These are phyloP conservation scores for Temnothorax curvispinosus DNA, from an alignment of 1,140 invertebrate species.

Conservation along the genomic window DNA sequence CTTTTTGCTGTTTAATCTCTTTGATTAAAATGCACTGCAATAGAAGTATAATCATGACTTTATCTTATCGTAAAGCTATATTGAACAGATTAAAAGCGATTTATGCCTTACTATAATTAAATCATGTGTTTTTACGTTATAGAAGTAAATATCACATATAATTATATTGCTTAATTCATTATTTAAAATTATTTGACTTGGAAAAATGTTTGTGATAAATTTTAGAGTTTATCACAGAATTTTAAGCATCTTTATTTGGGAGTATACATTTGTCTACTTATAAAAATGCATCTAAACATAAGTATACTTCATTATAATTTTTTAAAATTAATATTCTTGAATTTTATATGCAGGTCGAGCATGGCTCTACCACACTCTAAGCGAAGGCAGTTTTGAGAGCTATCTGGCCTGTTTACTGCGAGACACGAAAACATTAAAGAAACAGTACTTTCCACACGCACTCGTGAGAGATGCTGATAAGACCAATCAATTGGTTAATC, in stretches of 20 bases:
- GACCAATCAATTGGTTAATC: conserved; percentile 85
- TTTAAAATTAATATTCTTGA: not conserved
- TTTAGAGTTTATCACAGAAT: not conserved
- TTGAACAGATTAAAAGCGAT: not conserved
- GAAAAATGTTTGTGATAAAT: not conserved
- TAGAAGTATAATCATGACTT: no score
- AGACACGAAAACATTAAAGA: conserved; percentile 81
- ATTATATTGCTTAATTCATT: not conserved
- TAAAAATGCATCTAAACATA: not conserved
- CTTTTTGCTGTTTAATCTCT: not conserved
- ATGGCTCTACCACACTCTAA: conserved; percentile 85
- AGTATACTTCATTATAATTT: not conserved
- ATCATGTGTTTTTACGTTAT: not conserved
- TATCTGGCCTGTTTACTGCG: conserved; percentile 84
- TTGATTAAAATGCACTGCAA: not conserved
- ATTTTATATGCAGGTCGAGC: conserved; percentile 81
- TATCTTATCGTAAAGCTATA: conserved; percentile 18
- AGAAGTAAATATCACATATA: not conserved
- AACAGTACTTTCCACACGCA: conserved; percentile 84
- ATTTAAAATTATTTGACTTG: not conserved
- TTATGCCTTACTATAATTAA: not conserved
- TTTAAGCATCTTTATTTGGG: not conserved
- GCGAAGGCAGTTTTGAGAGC: conserved; percentile 85
- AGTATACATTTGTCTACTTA: not conserved
- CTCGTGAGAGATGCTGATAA: conserved; percentile 84